A percentile compares a stretch with the other conserved stretches of the same genome.
Evolutionary conservation across 1,140 invertebrate species (phyloP).

Genomic region (Drosophila triauraria): DNA sequence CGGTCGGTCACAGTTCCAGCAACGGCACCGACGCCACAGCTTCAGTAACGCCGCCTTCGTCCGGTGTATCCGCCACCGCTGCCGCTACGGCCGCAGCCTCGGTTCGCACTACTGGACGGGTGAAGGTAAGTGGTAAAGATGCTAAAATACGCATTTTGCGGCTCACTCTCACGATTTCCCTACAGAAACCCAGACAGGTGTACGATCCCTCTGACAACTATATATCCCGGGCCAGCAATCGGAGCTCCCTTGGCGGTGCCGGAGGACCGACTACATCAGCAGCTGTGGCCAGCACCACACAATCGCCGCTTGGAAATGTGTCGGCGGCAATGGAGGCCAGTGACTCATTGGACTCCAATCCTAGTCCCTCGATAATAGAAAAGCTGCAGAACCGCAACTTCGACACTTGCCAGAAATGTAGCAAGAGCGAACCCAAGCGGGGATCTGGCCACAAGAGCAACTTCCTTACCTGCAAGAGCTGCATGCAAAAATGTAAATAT

Average conservation of each 20-base stretch:
- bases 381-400: slow-evolving; percentile 28
- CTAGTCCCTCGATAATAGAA: slow-evolving; percentile 14
- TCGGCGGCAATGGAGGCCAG: slow-evolving; percentile 4
- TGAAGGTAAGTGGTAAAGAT: slow-evolving; percentile 56
- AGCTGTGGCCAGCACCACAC: not conserved
- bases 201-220: slow-evolving; percentile 91
- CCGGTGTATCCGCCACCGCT: not conserved
- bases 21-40: slow-evolving; percentile 44
- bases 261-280: not conserved
- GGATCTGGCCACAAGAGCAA: slow-evolving; percentile 73
- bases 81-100: slow-evolving; percentile 18
- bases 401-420: slow-evolving; percentile 71
- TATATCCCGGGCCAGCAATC: slow-evolving; percentile 86
- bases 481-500: slow-evolving; percentile 65
- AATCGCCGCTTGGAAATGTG: not conserved
- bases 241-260: not conserved
- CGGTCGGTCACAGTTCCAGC: slow-evolving; percentile 20
- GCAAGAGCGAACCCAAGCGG: slow-evolving; percentile 60
- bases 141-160: not conserved
- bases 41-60: not conserved
- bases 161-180: not conserved
- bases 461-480: slow-evolving; percentile 66
- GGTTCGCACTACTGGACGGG: slow-evolving; percentile 79
- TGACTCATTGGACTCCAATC: slow-evolving; percentile 31
- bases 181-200: slow-evolving; percentile 87